A percentile compares a stretch with the other conserved stretches of the same genome.
phyloP scores from a whole-genome alignment of 2,888 invertebrate species.

The Argyresthia goedartella region DNA sequence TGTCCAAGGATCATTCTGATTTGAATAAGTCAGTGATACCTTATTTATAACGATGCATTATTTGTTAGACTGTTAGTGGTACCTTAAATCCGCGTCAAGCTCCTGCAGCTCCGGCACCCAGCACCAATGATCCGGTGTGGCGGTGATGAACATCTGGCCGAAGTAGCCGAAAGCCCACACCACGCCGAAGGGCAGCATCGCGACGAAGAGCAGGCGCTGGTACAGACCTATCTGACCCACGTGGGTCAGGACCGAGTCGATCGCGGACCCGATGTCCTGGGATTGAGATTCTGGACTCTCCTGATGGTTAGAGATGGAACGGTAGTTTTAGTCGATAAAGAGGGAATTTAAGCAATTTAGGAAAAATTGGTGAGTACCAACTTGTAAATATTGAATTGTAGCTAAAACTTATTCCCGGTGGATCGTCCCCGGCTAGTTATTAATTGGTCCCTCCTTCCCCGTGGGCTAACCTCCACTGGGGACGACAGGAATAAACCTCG shows the following conservation, averaged over 20 bases:
- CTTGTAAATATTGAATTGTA: no score
- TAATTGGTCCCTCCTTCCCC: no score
- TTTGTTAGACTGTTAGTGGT: no score
- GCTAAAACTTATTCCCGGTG: no score
- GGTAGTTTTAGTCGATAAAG: not conserved
- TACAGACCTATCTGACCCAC: slow-evolving; percentile 51
- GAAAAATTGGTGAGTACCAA: no score
- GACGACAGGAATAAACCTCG: not conserved
- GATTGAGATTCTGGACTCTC: slow-evolving; percentile 14
- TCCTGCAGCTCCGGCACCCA: slow-evolving; percentile 30
- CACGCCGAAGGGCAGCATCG: slow-evolving; percentile 50
- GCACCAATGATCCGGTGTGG: slow-evolving; percentile 39
- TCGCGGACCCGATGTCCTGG: slow-evolving; percentile 26
- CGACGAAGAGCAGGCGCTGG: slow-evolving; percentile 43
- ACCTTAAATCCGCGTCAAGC: slow-evolving; percentile 17
- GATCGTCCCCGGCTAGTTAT: no score
- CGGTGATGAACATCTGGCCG: slow-evolving; percentile 35
- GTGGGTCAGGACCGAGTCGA: slow-evolving; percentile 43
- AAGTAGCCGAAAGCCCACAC: slow-evolving; percentile 44
- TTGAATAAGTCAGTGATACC: no score
- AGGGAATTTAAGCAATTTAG: not conserved
- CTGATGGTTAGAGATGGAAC: slow-evolving; percentile 20
- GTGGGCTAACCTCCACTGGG: no score
- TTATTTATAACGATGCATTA: no score
- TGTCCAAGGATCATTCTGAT: no score